phyloP scores from a whole-genome alignment of 37 sponge, comb jelly and placozoan genomes.

The Aphrocallistes beatrix region DNA sequence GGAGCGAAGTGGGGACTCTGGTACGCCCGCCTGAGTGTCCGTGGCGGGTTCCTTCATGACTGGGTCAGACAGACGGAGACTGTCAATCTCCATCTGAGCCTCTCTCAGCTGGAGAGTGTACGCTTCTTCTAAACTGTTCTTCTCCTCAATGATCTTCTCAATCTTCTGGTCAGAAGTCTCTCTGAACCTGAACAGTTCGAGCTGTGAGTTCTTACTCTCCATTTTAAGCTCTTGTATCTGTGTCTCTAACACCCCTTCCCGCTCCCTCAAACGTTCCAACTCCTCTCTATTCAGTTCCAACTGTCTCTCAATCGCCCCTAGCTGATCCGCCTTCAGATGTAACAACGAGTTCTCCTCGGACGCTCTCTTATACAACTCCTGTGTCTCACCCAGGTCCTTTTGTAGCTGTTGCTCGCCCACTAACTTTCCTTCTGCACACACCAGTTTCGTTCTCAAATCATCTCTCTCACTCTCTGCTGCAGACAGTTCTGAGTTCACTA shows the following conservation, averaged over 20 bases:
- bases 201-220: neutral
- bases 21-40: neutral
- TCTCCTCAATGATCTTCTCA: neutral
- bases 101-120: neutral
- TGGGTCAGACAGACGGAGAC: neutral
- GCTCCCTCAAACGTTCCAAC: neutral
- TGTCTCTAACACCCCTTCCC: neutral
- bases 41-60: neutral
- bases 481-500: neutral
- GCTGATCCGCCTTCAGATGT: constrained; percentile 1
- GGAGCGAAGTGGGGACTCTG: neutral
- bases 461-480: neutral
- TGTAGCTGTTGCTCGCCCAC: neutral
- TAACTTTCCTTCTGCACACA: neutral
- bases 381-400: neutral
- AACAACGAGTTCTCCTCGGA: neutral
- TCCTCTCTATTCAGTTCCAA: neutral
- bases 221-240: neutral
- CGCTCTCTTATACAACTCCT: neutral
- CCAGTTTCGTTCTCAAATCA: neutral
- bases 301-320: neutral
- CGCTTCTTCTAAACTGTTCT: neutral
- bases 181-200: neutral
- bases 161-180: neutral
- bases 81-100: neutral